A percentile compares a stretch with the other conserved stretches of the same genome.
Conservation (phyloP, 2,888 invertebrate genomes). For the Ceriagrion tenellum region DNA sequence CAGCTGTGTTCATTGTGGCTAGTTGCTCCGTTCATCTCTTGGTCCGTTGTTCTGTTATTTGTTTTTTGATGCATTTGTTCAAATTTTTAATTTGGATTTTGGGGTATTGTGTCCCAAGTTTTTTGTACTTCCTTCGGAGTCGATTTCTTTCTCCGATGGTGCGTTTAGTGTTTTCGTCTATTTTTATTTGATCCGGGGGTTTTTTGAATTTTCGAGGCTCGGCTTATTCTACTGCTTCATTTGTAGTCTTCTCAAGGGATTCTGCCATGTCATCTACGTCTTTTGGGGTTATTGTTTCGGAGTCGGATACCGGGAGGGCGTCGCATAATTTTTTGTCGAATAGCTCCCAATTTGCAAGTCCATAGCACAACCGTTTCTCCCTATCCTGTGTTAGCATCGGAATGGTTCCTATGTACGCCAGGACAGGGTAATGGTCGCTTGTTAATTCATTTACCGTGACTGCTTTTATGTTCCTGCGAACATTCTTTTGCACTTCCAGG, state of each 20-base stretch:
- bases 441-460: background rate
- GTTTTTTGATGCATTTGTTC: background rate
- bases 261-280: background rate
- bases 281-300: background rate
- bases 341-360: background rate
- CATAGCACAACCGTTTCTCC: background rate
- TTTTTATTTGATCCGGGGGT: background rate
- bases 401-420: background rate
- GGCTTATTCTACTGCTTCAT: background rate
- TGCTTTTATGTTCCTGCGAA: background rate
- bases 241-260: background rate
- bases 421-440: background rate
- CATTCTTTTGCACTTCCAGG: background rate
- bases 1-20: background rate
- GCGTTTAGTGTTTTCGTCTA: background rate
- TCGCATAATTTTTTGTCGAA: background rate
- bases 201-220: background rate
- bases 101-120: background rate
- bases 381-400: background rate
- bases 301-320: background rate
- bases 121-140: background rate
- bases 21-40: background rate
- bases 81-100: background rate
- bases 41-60: background rate
- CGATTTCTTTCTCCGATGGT: background rate